Percentiles rank a stretch among this genome's conserved stretches.
Evolutionary conservation across 1,140 invertebrate genomes (phyloP).

Genomic region (Lasaia peninsularis): DNA sequence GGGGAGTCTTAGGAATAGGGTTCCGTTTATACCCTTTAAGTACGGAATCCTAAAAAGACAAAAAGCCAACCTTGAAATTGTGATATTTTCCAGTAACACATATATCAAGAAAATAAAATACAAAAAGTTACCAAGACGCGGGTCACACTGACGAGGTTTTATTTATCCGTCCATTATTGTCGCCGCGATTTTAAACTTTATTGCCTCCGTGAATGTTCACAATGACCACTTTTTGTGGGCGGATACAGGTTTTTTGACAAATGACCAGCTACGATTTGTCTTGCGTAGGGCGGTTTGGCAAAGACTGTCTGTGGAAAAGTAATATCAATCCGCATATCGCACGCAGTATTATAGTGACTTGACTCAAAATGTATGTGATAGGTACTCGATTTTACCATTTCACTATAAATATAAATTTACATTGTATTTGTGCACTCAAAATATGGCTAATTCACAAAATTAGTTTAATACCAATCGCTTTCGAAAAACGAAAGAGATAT

Average conservation of each 20-base stretch:
- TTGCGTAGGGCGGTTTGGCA: constrained; percentile 58
- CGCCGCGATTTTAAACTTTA: constrained; percentile 29
- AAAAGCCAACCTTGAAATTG: background rate
- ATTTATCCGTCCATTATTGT: constrained; percentile 50
- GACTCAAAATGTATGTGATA: too few relatives aligned
- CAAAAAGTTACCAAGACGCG: background rate
- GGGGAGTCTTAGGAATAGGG: too few relatives aligned
- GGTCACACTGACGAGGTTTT: constrained; percentile 29
- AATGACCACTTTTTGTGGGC: constrained; percentile 65
- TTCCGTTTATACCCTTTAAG: too few relatives aligned
- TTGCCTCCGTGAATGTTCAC: constrained; percentile 31
- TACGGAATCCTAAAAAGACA: background rate
- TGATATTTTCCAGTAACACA: background rate
- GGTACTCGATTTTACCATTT: too few relatives aligned
- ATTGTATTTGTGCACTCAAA: too few relatives aligned
- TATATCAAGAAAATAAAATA: constrained; percentile 2
- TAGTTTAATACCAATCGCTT: too few relatives aligned
- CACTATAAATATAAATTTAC: too few relatives aligned
- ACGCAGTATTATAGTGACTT: too few relatives aligned
- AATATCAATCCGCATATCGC: too few relatives aligned
- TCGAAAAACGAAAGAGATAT: too few relatives aligned
- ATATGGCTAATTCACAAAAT: too few relatives aligned
- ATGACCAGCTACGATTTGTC: constrained; percentile 72
- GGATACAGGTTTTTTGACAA: constrained; percentile 75
- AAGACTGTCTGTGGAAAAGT: constrained; percentile 36